A percentile compares a stretch with the other conserved stretches of the same genome.
These are phyloP conservation scores for Tenualosa ilisha DNA, from an alignment of 2,797 vertebrate species.

Conservation along the genomic window DNA sequence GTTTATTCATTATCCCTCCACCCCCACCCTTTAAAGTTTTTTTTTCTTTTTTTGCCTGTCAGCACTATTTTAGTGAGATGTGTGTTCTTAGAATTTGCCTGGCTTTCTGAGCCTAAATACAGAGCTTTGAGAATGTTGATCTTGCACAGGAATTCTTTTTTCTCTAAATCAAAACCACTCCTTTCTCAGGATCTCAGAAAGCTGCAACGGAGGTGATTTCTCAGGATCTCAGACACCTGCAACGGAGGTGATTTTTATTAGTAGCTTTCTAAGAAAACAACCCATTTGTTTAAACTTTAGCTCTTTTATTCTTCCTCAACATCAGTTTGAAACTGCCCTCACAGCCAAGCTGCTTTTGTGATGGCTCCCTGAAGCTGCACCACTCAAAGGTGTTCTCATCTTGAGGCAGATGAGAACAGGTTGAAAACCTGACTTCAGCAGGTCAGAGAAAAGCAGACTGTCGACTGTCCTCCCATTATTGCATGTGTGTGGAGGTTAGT, in stretches of 20 bases:
- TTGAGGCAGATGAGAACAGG: background rate
- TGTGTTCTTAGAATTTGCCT: background rate
- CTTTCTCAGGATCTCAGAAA: background rate
- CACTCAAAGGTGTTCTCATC: background rate
- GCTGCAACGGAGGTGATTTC: background rate
- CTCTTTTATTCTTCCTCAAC: too few species aligned
- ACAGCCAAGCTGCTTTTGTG: too few species aligned
- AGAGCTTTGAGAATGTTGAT: constrained; percentile 1
- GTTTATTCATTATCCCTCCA: background rate
- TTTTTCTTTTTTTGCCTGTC: background rate
- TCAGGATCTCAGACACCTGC: background rate
- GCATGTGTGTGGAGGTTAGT: background rate
- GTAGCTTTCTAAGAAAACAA: too few species aligned
- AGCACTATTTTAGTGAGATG: background rate
- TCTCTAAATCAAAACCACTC: background rate
- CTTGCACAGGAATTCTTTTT: background rate
- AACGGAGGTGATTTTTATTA: too few species aligned
- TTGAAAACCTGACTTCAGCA: too few species aligned
- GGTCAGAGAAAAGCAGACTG: background rate
- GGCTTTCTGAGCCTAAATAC: background rate
- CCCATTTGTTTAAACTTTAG: too few species aligned
- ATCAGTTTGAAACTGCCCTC: too few species aligned
- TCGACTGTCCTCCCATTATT: background rate
- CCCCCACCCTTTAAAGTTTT: background rate
- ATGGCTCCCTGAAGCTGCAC: background rate